Evolutionary conservation across 2,113 vertebrate species (phyloP).

Genomic region (Junco hyemalis): DNA sequence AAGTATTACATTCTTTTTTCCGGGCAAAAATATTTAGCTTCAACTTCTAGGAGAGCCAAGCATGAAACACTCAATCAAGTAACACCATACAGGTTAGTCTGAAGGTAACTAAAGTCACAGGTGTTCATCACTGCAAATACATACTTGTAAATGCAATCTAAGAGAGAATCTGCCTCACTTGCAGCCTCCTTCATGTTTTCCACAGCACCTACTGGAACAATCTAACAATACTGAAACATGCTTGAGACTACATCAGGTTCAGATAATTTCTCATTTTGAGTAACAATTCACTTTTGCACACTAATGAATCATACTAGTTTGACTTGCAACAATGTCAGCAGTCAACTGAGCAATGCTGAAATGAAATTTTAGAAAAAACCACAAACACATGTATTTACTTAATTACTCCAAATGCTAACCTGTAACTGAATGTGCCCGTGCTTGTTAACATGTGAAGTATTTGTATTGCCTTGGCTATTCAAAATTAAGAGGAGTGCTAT

Average conservation of each 20-base stretch:
- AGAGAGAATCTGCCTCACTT: not conserved
- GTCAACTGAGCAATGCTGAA: not conserved
- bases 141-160: not conserved
- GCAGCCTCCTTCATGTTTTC: not conserved
- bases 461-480: rapidly evolving
- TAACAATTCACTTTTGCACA: not conserved
- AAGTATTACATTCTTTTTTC: not conserved
- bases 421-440: rapidly evolving
- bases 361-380: not conserved
- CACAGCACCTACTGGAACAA: not conserved
- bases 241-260: rapidly evolving
- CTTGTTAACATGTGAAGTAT: not conserved
- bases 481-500: not conserved
- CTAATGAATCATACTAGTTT: not conserved
- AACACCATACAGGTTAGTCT: not conserved
- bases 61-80: not conserved
- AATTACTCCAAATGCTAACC: not conserved
- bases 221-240: not conserved
- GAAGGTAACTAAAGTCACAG: not conserved
- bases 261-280: not conserved
- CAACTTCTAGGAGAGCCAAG: not conserved
- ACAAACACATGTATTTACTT: not conserved
- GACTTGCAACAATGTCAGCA: not conserved
- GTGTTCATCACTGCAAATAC: not conserved
- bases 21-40: not conserved